These are phyloP conservation scores for Otolemur crassicaudatus DNA, from an alignment of 2,797 vertebrate genomes.

Conservation along the genomic window DNA sequence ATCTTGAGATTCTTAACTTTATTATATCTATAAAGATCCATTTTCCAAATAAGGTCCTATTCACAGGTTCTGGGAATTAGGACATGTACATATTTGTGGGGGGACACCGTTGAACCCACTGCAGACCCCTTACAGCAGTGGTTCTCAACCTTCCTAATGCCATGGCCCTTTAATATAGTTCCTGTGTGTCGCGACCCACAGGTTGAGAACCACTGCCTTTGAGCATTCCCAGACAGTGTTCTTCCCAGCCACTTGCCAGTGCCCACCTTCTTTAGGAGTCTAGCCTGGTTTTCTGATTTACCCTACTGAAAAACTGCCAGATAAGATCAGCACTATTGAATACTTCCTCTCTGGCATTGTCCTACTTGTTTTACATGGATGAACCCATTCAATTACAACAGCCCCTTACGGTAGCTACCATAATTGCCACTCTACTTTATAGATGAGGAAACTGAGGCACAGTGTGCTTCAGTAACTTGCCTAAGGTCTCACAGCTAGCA, in stretches of 20 bases:
- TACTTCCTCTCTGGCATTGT: neutral
- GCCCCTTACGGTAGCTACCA: neutral
- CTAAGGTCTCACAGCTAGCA: neutral
- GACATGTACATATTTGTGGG: neutral
- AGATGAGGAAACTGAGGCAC: neutral
- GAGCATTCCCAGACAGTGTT: neutral
- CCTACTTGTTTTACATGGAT: neutral
- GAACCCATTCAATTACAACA: neutral
- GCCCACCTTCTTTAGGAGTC: neutral
- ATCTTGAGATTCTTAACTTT: conserved; percentile 36
- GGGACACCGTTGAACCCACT: neutral
- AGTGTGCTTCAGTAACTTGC: neutral
- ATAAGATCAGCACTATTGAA: neutral
- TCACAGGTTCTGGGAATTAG: neutral
- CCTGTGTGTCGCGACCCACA: too few species aligned
- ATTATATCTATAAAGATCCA: neutral
- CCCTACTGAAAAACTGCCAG: neutral
- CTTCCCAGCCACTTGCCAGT: neutral
- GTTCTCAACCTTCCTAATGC: too few species aligned
- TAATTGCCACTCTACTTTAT: neutral
- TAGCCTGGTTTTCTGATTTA: neutral
- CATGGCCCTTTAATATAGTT: too few species aligned
- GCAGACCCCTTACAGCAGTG: neutral
- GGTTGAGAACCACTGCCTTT: too few species aligned
- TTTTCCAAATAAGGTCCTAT: conserved; percentile 11